phyloP scores from a whole-genome alignment of 1,140 invertebrate species.

The Holcopasites calliopsidis region DNA sequence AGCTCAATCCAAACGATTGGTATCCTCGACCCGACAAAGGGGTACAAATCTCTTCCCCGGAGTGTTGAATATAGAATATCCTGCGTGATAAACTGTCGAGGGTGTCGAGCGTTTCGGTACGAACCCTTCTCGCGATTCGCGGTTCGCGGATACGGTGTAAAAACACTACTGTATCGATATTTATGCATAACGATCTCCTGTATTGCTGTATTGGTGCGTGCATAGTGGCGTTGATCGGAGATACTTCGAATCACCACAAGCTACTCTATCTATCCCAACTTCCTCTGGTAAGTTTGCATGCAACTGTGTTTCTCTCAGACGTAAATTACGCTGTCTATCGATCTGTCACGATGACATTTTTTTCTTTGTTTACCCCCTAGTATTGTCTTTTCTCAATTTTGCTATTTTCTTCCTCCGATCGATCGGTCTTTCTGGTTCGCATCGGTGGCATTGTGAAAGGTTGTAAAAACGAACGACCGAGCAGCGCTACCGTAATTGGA shows the following conservation, averaged over 20 bases:
- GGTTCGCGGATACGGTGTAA: conserved; percentile 42
- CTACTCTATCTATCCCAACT: conserved; percentile 82
- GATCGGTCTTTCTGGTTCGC: conserved; percentile 24
- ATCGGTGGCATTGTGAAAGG: conserved; percentile 36
- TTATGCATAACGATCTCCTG: conserved; percentile 68
- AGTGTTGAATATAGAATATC: not conserved
- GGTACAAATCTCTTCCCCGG: too few species aligned
- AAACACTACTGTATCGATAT: conserved; percentile 50
- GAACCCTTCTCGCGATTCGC: not conserved
- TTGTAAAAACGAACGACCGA: conserved; percentile 37
- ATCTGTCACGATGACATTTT: not conserved
- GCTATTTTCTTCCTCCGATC: not conserved
- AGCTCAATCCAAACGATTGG: not conserved
- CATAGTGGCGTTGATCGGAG: conserved; percentile 77
- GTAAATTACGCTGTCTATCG: not conserved
- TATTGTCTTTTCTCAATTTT: not conserved
- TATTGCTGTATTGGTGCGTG: conserved; percentile 72
- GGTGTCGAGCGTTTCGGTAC: conserved; percentile 5
- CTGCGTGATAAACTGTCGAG: not conserved
- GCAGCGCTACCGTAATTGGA: not conserved
- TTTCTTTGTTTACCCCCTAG: not conserved
- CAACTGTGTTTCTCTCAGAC: conserved; percentile 35
- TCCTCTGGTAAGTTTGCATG: conserved; percentile 81
- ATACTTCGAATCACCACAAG: conserved; percentile 80
- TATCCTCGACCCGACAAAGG: too few species aligned